Evolutionary conservation across 2,797 vertebrate species (phyloP), one percentile per base, ranked within the genome.

Genomic region (Synaphobranchus kaupii): DNA sequence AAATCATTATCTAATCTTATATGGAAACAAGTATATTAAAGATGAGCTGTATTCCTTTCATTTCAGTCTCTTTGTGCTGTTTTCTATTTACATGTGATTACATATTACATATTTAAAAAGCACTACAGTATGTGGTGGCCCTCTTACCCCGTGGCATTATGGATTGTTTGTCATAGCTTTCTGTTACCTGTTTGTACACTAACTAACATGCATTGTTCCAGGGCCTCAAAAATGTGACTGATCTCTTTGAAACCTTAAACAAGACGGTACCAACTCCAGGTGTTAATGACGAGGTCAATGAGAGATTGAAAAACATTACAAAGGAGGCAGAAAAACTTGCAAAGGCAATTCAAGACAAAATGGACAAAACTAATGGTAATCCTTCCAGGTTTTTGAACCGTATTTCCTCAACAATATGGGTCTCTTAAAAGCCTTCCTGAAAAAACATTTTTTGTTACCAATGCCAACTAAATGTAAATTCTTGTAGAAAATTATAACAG

Each of bases 301-400:
- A 95, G 86, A 96, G 91, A 86, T 91, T 97, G 76, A 95, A 94
- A 88, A 91, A 90, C 44, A 91, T 98, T 50, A 94, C 93, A 88
- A 91, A 92, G 85, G 95, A 94, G 85, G 95, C 94, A 4, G 92
- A 95, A 92, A 94, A 93, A 31, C 39, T 97, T 86, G 95, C 94
- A 88, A 94, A 89, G 89, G 91, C 96, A 44, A 90, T 96, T 83
- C 94, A 96, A 87, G 93, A 95, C 84, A 97, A 97, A 93, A 93
- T 96, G 44, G 92, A 87, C 89, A 93, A 94, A 91, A 94, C 97
- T 92, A 91, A 95, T 96, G 97, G 97, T 96, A 92, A 84, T 63
- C 13, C n/a, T n/a, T 31, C 2, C 8, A 52, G n/a, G 20, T n/a
- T 50, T 85, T 25, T 31, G 54, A 39, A 52, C 50, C 9, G 50